Conservation (phyloP, 2,113 vertebrate species). For the Actenoides lindsayi region DNA sequence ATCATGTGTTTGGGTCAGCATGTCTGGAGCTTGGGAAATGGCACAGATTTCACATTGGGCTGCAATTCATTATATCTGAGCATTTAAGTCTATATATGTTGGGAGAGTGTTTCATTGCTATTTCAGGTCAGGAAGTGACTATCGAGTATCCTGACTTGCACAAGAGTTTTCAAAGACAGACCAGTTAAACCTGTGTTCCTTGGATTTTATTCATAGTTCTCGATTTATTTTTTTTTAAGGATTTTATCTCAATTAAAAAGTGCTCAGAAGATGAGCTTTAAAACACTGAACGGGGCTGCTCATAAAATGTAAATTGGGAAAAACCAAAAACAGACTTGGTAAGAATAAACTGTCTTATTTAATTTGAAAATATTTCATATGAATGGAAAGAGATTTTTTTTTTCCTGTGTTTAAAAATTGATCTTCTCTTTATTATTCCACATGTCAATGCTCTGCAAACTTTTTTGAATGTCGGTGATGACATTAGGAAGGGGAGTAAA, state of each 20-base stretch:
- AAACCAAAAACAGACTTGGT: neutral
- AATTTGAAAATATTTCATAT: neutral
- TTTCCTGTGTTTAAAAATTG: neutral
- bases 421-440: neutral
- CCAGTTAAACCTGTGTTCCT: neutral
- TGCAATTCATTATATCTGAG: neutral
- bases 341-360: neutral
- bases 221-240: neutral
- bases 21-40: constrained; percentile 13
- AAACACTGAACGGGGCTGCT: neutral
- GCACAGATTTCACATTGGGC: neutral
- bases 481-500: neutral
- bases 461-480: neutral
- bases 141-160: neutral
- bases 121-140: neutral
- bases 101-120: neutral
- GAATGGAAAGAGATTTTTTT: neutral
- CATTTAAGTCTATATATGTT: neutral
- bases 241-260: neutral
- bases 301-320: neutral
- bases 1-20: neutral
- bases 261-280: neutral
- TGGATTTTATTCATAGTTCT: neutral
- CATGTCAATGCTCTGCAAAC: neutral
- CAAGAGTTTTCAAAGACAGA: neutral